Percentiles rank a stretch among this genome's conserved stretches.
Conservation (phyloP, 2,113 vertebrate species). For the Ceratotherium simum region DNA sequence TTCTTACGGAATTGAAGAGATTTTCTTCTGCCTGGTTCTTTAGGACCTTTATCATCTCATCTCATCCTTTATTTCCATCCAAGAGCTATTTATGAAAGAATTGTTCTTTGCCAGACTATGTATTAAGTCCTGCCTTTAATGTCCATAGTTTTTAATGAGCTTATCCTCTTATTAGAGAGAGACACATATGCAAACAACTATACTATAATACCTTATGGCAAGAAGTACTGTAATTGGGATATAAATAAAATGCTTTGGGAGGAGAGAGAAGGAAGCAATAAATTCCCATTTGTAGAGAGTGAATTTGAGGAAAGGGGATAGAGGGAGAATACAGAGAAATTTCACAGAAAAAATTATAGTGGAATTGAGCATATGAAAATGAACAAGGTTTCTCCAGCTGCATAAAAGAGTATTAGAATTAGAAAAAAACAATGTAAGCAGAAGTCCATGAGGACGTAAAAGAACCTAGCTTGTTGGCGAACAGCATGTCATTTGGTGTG, state of each 20-base stretch:
- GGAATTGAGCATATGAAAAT: slow-evolving; percentile 4
- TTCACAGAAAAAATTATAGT: background rate
- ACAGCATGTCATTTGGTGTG: background rate
- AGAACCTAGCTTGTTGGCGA: background rate
- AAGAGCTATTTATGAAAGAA: slow-evolving; percentile 40
- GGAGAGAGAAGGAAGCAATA: background rate
- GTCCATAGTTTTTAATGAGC: background rate
- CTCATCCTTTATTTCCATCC: background rate
- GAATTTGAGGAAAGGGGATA: slow-evolving; percentile 5
- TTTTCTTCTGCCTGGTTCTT: slow-evolving; percentile 30
- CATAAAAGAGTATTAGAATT: background rate
- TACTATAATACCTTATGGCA: background rate
- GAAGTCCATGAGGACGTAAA: background rate
- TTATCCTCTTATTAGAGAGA: background rate
- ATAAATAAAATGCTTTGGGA: slow-evolving; percentile 5
- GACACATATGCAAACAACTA: background rate
- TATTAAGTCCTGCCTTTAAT: slow-evolving; percentile 2
- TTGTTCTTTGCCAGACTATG: background rate
- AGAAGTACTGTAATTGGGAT: background rate
- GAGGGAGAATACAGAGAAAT: background rate
- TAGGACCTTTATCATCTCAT: background rate
- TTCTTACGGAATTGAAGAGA: background rate
- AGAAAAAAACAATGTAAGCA: background rate
- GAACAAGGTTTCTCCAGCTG: background rate
- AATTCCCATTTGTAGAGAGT: background rate